phyloP scores from a whole-genome alignment of 2,888 invertebrate species.

The Argyresthia goedartella region DNA sequence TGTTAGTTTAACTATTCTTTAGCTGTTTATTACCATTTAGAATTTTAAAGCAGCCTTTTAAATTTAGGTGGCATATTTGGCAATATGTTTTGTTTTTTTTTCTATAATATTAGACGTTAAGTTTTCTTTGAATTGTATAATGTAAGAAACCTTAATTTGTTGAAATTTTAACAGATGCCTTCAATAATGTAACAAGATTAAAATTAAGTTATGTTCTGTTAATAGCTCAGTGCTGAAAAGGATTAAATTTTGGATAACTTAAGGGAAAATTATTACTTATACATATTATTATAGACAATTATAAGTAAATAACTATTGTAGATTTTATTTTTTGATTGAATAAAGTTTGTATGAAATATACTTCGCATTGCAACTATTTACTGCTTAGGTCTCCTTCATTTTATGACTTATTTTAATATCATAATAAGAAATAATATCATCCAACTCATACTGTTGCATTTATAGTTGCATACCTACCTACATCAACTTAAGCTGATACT shows the following conservation, averaged over 20 bases:
- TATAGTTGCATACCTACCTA: no score
- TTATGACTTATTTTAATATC: no score
- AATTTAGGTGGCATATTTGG: no score
- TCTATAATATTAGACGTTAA: not conserved
- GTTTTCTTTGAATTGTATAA: not conserved
- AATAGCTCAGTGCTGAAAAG: not conserved
- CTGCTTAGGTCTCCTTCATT: no score
- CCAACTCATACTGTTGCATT: no score
- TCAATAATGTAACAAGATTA: not conserved
- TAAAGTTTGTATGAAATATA: conserved; percentile 65
- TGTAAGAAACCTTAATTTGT: not conserved
- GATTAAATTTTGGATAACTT: conserved; percentile 30
- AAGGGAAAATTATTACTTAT: conserved; percentile 55
- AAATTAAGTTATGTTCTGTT: no score
- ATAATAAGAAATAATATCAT: no score
- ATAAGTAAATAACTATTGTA: conserved; percentile 59
- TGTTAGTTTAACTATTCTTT: not conserved
- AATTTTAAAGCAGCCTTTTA: no score
- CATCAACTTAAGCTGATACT: no score
- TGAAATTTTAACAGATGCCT: conserved; percentile 1
- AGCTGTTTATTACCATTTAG: no score
- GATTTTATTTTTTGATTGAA: conserved; percentile 71
- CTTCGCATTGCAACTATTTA: not conserved
- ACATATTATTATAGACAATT: conserved; percentile 34
- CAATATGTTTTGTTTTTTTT: no score